These are phyloP conservation scores for Saguinus midas DNA, from an alignment of 2,113 vertebrate genomes.

Conservation along the genomic window DNA sequence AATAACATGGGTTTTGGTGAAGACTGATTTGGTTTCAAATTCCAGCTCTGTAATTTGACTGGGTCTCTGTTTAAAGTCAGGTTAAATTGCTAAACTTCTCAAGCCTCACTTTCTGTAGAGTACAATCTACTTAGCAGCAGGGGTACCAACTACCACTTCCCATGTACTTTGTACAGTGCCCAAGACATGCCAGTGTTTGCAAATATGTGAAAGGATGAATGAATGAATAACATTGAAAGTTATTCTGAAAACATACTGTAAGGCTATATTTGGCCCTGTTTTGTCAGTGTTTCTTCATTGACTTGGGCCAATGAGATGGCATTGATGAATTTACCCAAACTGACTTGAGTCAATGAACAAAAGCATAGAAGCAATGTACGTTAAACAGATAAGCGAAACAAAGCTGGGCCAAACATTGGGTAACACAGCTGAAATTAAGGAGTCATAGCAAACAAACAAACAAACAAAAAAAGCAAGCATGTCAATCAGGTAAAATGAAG, in stretches of 20 bases:
- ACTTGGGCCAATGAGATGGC: neutral
- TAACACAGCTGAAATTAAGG: neutral
- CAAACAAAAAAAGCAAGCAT: neutral
- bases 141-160: neutral
- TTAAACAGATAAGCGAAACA: neutral
- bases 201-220: neutral
- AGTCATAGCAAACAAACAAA: neutral
- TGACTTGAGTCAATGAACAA: neutral
- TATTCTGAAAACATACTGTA: neutral
- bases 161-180: neutral
- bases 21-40: neutral
- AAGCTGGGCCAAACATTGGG: neutral
- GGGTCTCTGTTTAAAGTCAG: neutral
- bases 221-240: neutral
- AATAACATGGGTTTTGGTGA: neutral
- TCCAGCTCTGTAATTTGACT: neutral
- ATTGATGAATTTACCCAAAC: neutral
- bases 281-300: neutral
- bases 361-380: neutral
- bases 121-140: neutral
- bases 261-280: neutral
- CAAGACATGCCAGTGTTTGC: neutral
- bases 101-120: neutral
- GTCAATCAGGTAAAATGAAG: neutral
- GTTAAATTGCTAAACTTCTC: neutral